These are phyloP conservation scores for Channallabes apus DNA, from an alignment of 2,797 vertebrate genomes.

Conservation along the genomic window DNA sequence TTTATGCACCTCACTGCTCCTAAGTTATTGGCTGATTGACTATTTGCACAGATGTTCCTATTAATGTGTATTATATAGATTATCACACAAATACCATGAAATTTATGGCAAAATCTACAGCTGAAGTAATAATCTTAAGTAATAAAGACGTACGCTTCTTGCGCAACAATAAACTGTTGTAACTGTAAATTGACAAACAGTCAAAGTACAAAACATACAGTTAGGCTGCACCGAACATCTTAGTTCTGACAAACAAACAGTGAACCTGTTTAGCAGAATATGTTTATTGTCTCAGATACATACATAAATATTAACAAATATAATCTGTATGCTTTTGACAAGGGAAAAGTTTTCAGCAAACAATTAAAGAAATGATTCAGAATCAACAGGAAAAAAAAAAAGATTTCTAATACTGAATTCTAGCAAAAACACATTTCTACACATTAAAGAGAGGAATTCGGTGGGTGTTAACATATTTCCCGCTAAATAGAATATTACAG, in stretches of 20 bases:
- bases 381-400: constrained; percentile 46
- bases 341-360: constrained; percentile 38
- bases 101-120: not conserved
- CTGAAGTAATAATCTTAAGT: not conserved
- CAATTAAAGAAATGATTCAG: constrained; percentile 69
- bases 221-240: not conserved
- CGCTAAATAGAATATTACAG: constrained; percentile 77
- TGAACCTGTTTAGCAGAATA: constrained; percentile 31
- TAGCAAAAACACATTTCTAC: constrained; percentile 55
- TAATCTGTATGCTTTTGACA: constrained; percentile 66
- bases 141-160: not conserved
- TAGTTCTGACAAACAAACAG: not conserved
- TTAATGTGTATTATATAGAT: not conserved
- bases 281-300: constrained; percentile 70
- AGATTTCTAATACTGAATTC: constrained; percentile 73
- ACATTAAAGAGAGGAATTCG: constrained; percentile 57
- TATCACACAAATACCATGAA: not conserved
- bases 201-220: not conserved
- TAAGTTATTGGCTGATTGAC: not conserved
- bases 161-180: not conserved
- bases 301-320: constrained; percentile 69
- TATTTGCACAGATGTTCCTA: not conserved
- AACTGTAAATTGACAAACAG: not conserved
- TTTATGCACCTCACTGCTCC: not conserved
- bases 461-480: constrained; percentile 57